Evolutionary conservation across 1,140 invertebrate genomes (phyloP).

Genomic region (Carcinoscorpius rotundicauda): DNA sequence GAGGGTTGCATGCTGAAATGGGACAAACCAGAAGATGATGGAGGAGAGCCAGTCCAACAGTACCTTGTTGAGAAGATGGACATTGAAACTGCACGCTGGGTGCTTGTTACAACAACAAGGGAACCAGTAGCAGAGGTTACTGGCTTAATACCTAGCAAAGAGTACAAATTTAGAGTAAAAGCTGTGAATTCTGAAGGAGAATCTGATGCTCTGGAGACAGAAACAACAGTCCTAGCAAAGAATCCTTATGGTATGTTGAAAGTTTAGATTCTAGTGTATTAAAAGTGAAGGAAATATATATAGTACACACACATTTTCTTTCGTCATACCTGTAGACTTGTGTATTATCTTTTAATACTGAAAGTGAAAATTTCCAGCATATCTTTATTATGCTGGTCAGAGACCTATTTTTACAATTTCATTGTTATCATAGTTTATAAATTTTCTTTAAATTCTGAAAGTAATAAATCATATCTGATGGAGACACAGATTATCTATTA

Average conservation of each 20-base stretch:
- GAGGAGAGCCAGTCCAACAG: slow-evolving; percentile 82
- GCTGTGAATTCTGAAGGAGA: slow-evolving; percentile 92
- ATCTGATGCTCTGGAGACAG: slow-evolving; percentile 75
- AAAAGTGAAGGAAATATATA: no score
- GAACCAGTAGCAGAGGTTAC: slow-evolving; percentile 42
- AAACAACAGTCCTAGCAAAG: slow-evolving; percentile 68
- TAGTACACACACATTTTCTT: no score
- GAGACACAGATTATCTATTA: no score
- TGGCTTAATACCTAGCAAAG: slow-evolving; percentile 88
- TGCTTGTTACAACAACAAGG: slow-evolving; percentile 77
- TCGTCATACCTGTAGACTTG: no score
- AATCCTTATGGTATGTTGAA: slow-evolving; percentile 55
- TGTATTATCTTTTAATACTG: no score
- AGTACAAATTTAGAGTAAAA: slow-evolving; percentile 93
- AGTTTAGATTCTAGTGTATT: no score
- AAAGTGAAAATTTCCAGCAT: no score
- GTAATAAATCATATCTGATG: no score
- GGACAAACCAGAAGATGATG: slow-evolving; percentile 86
- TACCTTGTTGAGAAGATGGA: slow-evolving; percentile 94
- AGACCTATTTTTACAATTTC: no score
- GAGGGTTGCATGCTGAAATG: slow-evolving; percentile 87
- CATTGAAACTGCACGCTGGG: slow-evolving; percentile 82
- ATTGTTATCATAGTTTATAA: no score
- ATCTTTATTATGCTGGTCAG: no score
- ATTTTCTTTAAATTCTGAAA: no score